Conservation (phyloP, 2,113 vertebrate genomes). For the Ibidorhyncha struthersii region DNA sequence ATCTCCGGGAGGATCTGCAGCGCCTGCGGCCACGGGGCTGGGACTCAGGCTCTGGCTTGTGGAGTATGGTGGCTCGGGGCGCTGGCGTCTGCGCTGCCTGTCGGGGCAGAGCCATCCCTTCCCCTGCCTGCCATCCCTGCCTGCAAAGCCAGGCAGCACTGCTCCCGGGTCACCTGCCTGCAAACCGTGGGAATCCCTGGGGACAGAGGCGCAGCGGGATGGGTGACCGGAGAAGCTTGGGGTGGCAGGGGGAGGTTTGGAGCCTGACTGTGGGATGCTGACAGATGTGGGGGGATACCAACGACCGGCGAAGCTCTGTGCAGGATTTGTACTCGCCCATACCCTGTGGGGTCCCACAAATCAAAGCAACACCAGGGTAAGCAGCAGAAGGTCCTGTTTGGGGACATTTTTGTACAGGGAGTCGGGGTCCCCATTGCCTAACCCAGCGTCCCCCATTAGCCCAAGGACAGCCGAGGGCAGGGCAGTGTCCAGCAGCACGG, state of each 20-base stretch:
- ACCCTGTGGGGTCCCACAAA: not conserved
- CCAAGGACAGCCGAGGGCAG: not conserved
- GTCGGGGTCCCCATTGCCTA: not conserved
- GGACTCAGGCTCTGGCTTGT: constrained; percentile 26
- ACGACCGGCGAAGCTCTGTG: accelerated
- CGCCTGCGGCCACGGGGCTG: not conserved
- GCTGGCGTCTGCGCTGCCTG: not conserved
- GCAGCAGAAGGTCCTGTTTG: constrained; percentile 3
- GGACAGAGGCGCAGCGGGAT: accelerated
- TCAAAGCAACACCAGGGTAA: not conserved
- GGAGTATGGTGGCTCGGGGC: not conserved
- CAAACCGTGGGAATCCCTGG: not conserved
- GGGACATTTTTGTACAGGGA: not conserved
- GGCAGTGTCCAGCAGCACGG: not conserved
- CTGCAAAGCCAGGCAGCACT: not conserved
- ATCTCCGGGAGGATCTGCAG: not conserved
- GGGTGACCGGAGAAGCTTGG: not conserved
- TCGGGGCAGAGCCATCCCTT: not conserved
- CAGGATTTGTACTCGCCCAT: not conserved
- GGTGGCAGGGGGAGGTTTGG: not conserved
- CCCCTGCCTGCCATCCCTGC: not conserved
- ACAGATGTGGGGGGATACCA: not conserved
- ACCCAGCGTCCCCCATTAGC: not conserved
- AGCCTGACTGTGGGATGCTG: not conserved
- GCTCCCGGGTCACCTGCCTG: not conserved